Evolutionary conservation across 2,888 invertebrate genomes (phyloP).

Genomic region (Mechanitis mazaeus): DNA sequence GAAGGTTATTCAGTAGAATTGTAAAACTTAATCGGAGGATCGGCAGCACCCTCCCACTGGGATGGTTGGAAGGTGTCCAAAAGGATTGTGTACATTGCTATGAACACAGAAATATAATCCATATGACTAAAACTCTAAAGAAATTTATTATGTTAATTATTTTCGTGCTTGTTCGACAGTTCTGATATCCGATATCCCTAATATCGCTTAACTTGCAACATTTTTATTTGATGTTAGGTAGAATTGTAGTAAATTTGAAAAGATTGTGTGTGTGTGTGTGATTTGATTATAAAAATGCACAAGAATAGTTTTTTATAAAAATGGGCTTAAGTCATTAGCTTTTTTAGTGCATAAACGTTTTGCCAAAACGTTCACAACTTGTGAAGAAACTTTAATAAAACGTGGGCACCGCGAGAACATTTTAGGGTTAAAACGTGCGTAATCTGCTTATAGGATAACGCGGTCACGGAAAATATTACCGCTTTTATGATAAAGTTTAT

Average conservation of each 20-base stretch:
- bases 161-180: slow-evolving; percentile 8
- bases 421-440: slow-evolving; percentile 12
- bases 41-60: slow-evolving; percentile 19
- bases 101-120: slow-evolving; percentile 12
- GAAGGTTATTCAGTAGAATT: slow-evolving; percentile 26
- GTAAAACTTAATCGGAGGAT: slow-evolving; percentile 27
- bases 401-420: slow-evolving; percentile 1
- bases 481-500: too few relatives aligned
- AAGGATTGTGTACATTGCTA: slow-evolving; percentile 6
- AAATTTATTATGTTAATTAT: slow-evolving; percentile 11
- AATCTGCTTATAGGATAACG: slow-evolving; percentile 5
- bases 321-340: neutral
- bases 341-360: neutral
- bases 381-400: slow-evolving; percentile 8
- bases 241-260: slow-evolving; percentile 22
- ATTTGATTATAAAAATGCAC: slow-evolving; percentile 18
- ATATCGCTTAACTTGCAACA: slow-evolving; percentile 17
- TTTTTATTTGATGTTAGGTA: slow-evolving; percentile 27
- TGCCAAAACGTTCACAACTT: neutral
- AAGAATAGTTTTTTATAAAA: slow-evolving; percentile 14
- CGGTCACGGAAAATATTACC: neutral
- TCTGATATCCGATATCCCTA: slow-evolving; percentile 20
- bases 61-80: slow-evolving; percentile 25
- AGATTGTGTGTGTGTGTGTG: neutral
- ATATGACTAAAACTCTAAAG: slow-evolving; percentile 2